A percentile compares a stretch with the other conserved stretches of the same genome.
Evolutionary conservation across 2,888 invertebrate genomes (phyloP).

Genomic region (Tipula helvola): DNA sequence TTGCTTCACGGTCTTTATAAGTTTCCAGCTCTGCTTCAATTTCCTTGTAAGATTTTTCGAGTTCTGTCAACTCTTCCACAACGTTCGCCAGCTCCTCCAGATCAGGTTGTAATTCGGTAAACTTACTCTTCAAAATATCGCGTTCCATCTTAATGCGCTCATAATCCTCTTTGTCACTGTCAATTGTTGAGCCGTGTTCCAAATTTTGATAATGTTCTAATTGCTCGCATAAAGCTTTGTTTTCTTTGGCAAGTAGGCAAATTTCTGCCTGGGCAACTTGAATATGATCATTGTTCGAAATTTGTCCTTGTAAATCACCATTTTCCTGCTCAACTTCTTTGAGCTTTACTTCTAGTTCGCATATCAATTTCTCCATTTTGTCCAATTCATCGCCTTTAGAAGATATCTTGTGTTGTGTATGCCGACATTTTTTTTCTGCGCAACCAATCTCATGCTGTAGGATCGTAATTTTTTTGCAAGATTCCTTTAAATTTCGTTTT

Average conservation of each 20-base stretch:
- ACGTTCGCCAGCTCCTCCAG: background rate
- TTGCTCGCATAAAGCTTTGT: background rate
- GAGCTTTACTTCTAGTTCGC: background rate
- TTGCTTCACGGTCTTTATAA: background rate
- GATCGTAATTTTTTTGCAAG: background rate
- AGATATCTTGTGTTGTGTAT: background rate
- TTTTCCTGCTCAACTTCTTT: background rate
- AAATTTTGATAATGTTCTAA: no score
- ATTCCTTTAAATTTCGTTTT: background rate
- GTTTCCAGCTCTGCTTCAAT: background rate
- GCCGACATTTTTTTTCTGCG: background rate
- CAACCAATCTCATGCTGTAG: background rate
- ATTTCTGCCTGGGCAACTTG: background rate
- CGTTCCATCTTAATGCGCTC: background rate
- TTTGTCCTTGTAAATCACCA: background rate
- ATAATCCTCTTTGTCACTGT: background rate
- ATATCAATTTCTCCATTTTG: background rate
- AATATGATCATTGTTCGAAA: background rate
- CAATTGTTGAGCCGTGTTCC: no score
- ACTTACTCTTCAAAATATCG: background rate
- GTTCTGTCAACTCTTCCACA: background rate
- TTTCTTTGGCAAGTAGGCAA: background rate
- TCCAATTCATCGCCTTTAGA: background rate
- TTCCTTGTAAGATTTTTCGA: background rate
- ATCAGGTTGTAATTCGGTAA: background rate